Evolutionary conservation across 2,113 vertebrate genomes (phyloP), one percentile per base, ranked within the genome.

Genomic region (Tupaia chinensis): DNA sequence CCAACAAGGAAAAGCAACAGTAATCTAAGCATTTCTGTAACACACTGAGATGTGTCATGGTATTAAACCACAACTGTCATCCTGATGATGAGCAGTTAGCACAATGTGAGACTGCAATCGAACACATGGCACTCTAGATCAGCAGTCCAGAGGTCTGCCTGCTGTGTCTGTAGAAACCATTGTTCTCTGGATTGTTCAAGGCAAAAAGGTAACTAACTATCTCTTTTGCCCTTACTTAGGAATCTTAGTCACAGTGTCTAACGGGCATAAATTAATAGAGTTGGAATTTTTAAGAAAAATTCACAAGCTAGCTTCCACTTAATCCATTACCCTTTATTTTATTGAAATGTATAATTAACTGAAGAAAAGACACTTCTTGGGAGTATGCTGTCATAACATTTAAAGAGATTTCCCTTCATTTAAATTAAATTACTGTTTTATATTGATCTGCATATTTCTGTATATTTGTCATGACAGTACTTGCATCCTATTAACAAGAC

Each of bases 391-490:
- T 99, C 99, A 99, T 99, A 98, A 98, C 98, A 97, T 97, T 98
- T 97, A 97, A 94, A 97, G 97, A 98, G 91, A 44, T 92, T 97
- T 93, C 98, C 97, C 96, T 94, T 98, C 95, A 97, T 97, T 97
- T 97, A 94, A 97, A 97, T 97, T 97, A 95, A 54, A 65, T 98
- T 97, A 98, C 98, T 54, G 10, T 97, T 98, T 98, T 97, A 98
- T 98, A 98, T 98, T 98, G 96, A 97, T 97, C 98, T 97, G 95
- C 96, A 93, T 97, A 96, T 98, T 98, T 98, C 98, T 99, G 98
- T 99, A 99, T 98, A 98, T 99, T 99, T 98, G 98, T 99, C 98
- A 98, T 98, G 97, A 98, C 98, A 98, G 97, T 98, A 99, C 99
- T 99, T 99, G 99, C 99, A 97, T 98, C 98, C 98, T 99, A 44